These are phyloP conservation scores for Pitangus sulphuratus DNA, from an alignment of 2,797 vertebrate genomes.

Conservation along the genomic window DNA sequence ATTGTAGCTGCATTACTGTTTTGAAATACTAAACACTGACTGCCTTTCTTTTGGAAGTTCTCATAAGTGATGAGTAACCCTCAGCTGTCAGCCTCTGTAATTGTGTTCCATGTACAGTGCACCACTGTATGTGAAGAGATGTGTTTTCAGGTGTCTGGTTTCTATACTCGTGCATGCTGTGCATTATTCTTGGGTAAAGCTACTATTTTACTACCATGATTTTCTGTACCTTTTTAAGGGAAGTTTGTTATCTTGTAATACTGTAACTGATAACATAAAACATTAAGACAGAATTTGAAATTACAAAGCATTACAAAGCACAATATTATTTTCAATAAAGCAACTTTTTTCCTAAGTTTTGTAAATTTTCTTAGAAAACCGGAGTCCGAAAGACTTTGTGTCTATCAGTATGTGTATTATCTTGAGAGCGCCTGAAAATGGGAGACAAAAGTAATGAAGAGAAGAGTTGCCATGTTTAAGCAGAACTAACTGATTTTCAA, in stretches of 20 bases:
- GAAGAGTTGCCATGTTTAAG: neutral
- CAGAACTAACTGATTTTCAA: neutral
- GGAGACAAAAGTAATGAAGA: neutral
- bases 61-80: neutral
- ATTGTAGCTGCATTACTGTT: neutral
- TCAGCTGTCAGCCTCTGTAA: neutral
- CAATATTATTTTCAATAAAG: slow-evolving; percentile 42
- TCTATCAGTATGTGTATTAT: neutral
- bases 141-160: neutral
- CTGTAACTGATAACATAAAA: neutral
- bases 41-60: slow-evolving; percentile 11
- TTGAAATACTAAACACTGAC: neutral
- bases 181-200: neutral
- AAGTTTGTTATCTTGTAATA: neutral
- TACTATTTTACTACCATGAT: slow-evolving; percentile 27
- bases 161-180: neutral
- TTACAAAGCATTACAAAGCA: neutral
- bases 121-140: neutral
- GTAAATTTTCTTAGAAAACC: neutral
- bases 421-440: neutral
- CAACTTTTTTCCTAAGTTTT: neutral
- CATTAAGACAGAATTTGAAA: neutral
- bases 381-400: neutral
- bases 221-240: slow-evolving; percentile 27
- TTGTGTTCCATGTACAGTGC: neutral